A percentile compares a stretch with the other conserved stretches of the same genome.
Evolutionary conservation across 1,140 invertebrate genomes (phyloP).

Genomic region (Pseudomyrmex sp.): DNA sequence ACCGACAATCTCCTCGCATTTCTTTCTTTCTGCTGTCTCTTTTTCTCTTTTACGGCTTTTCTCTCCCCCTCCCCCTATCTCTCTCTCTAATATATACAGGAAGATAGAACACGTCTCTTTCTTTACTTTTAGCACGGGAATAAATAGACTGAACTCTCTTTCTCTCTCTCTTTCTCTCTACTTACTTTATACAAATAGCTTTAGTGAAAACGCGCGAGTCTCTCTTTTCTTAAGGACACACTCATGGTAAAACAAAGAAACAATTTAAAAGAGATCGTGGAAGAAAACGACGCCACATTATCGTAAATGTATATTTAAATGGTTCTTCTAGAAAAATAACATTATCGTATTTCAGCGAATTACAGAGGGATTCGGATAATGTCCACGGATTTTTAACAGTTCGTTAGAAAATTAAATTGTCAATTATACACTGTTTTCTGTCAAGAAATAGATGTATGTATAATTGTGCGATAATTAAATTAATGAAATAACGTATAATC

Average conservation of each 20-base stretch:
- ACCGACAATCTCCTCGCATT: slow-evolving; percentile 2
- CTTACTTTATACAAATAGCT: slow-evolving; percentile 44
- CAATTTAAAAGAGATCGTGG: background rate
- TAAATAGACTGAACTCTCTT: slow-evolving; percentile 65
- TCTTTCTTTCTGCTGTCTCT: background rate
- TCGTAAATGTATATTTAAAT: slow-evolving; percentile 2
- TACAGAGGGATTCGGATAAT: too few species aligned
- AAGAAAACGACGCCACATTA: slow-evolving; percentile 6
- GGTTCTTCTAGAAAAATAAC: background rate
- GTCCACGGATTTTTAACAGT: too few species aligned
- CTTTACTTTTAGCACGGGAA: slow-evolving; percentile 60
- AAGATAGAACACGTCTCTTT: slow-evolving; percentile 76
- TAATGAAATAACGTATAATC: too few species aligned
- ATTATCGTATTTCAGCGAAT: too few species aligned
- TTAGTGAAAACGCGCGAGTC: slow-evolving; percentile 19
- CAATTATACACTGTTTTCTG: too few species aligned
- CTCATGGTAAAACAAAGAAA: slow-evolving; percentile 2
- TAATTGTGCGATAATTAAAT: too few species aligned
- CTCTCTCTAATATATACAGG: slow-evolving; percentile 78
- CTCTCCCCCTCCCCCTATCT: background rate
- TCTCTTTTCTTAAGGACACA: slow-evolving; percentile 4
- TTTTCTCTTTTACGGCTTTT: background rate
- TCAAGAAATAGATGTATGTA: too few species aligned
- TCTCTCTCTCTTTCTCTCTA: background rate
- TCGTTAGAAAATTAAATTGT: too few species aligned